A percentile compares a stretch with the other conserved stretches of the same genome.
Conservation (phyloP, 2,888 invertebrate genomes). For the Acholoe squamosa region DNA sequence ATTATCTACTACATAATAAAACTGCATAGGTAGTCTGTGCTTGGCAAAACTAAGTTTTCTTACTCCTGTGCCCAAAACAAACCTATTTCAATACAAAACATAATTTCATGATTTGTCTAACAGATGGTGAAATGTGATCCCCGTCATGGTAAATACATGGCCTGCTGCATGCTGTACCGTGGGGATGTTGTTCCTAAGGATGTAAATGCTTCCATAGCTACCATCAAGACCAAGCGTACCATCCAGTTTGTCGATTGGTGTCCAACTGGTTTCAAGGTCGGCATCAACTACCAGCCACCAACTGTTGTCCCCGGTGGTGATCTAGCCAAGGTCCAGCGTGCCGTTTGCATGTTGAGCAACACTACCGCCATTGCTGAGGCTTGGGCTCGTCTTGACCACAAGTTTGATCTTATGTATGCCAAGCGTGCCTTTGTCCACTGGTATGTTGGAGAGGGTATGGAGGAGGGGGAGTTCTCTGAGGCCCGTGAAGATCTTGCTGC, state of each 20-base stretch:
- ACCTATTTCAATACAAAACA: no score
- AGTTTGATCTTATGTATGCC: conserved; percentile 91
- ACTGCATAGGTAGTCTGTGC: no score
- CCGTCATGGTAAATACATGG: conserved; percentile 88
- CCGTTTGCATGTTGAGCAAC: conserved; percentile 94
- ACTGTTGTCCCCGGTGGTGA: conserved; percentile 85
- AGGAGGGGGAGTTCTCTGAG: conserved; percentile 92
- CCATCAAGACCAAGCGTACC: conserved; percentile 81
- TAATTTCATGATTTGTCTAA: neutral
- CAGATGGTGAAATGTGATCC: conserved; percentile 91
- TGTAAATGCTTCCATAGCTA: conserved; percentile 85
- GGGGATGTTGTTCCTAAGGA: conserved; percentile 97
- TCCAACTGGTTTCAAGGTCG: conserved; percentile 86
- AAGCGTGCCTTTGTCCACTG: conserved; percentile 95
- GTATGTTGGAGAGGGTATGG: conserved; percentile 92
- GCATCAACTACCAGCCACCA: conserved; percentile 93
- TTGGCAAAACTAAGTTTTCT: no score
- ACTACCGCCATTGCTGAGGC: conserved; percentile 95
- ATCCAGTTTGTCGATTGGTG: conserved; percentile 86
- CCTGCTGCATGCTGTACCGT: conserved; percentile 86
- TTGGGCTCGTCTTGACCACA: conserved; percentile 90
- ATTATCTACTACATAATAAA: no score
- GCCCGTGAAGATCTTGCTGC: conserved; percentile 91
- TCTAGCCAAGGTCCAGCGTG: conserved; percentile 88
- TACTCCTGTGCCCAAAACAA: no score